Conservation (phyloP, 2,113 vertebrate genomes). For the Podilymbus podiceps region DNA sequence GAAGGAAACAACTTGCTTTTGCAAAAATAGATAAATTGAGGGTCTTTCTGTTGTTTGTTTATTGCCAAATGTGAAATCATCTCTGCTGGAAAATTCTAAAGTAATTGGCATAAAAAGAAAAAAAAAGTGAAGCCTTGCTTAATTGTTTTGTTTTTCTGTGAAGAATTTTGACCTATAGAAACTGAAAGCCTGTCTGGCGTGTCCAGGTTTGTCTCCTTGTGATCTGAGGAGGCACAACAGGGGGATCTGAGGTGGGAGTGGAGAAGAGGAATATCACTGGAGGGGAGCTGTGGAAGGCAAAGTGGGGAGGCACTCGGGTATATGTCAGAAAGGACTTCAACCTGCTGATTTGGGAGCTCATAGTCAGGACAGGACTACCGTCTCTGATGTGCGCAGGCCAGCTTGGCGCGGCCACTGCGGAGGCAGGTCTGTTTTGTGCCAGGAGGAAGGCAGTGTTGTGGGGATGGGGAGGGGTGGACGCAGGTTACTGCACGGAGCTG, state of each 20-base stretch:
- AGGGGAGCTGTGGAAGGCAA: not conserved
- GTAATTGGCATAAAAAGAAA: not conserved
- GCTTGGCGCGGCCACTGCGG: rapidly evolving
- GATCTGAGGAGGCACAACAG: not conserved
- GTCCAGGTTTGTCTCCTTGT: too few relatives aligned
- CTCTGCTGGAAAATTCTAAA: not conserved
- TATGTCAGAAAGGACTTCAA: too few relatives aligned
- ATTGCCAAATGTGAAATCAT: not conserved
- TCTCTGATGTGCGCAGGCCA: not conserved
- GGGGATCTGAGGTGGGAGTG: not conserved
- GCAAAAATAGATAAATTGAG: not conserved
- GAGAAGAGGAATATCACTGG: not conserved
- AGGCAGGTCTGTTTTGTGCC: not conserved
- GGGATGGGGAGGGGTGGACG: not conserved
- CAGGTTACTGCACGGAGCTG: not conserved
- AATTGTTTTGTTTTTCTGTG: not conserved
- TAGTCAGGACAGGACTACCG: rapidly evolving
- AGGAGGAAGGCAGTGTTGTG: not conserved
- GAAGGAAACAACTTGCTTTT: not conserved
- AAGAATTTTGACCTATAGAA: not conserved
- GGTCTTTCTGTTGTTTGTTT: not conserved
- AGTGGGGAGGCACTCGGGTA: too few relatives aligned
- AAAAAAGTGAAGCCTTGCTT: not conserved
- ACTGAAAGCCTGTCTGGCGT: too few relatives aligned
- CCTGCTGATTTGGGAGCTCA: not conserved